Conservation (phyloP, 2,113 vertebrate species). For the Nipponia nippon region DNA sequence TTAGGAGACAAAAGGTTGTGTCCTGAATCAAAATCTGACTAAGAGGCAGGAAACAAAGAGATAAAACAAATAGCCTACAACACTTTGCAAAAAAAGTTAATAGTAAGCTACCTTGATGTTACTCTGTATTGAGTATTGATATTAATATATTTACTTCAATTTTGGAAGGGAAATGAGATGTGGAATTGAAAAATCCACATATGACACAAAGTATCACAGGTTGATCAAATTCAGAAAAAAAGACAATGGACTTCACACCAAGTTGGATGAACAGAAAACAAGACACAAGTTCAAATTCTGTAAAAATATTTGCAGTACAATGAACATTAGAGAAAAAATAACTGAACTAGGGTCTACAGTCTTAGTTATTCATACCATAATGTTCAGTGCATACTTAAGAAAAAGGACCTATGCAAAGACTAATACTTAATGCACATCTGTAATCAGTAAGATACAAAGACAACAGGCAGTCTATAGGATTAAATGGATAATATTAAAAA, state of each 20-base stretch:
- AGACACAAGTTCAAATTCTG: background rate
- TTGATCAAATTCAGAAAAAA: background rate
- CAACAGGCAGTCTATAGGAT: background rate
- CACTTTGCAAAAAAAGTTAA: background rate
- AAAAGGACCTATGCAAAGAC: background rate
- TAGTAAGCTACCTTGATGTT: background rate
- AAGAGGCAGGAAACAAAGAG: background rate
- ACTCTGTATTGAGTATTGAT: background rate
- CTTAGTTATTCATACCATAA: background rate
- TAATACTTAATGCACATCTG: background rate
- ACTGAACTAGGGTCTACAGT: background rate
- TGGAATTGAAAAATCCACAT: background rate
- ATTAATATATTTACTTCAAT: background rate
- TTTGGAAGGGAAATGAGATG: background rate
- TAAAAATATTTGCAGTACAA: background rate
- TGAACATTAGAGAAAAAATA: background rate
- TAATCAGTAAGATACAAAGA: background rate
- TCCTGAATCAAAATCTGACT: background rate
- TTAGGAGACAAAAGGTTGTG: background rate
- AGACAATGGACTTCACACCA: background rate
- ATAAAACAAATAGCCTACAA: background rate
- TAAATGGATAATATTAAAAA: background rate
- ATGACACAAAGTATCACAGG: background rate
- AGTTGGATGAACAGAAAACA: background rate
- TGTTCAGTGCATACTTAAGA: background rate